A percentile compares a stretch with the other conserved stretches of the same genome.
phyloP scores from a whole-genome alignment of 53 echinoderm and acorn worm genomes.

The Mesocentrotus franciscanus region DNA sequence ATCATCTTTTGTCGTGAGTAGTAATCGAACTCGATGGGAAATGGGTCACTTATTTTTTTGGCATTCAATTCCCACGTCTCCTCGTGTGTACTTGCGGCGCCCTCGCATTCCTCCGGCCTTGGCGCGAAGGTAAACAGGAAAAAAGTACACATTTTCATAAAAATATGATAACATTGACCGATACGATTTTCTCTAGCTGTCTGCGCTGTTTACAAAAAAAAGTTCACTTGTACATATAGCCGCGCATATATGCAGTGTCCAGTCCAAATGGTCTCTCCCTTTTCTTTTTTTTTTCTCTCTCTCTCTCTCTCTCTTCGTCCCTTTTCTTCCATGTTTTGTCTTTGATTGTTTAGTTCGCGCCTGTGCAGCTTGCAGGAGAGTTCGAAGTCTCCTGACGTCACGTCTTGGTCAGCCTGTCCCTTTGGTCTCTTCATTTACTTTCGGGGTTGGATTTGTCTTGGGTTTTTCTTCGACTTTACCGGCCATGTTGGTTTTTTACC shows the following conservation, averaged over 20 bases:
- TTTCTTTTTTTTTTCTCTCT: background rate
- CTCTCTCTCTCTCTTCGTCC: background rate
- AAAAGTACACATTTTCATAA: conserved; percentile 62
- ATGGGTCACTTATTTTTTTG: conserved; percentile 14
- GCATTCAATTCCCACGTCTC: conserved; percentile 41
- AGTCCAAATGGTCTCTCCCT: background rate
- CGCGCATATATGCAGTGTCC: background rate
- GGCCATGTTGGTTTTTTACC: conserved; percentile 11
- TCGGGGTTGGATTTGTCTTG: background rate
- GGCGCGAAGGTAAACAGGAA: conserved; percentile 23
- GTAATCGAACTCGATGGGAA: conserved; percentile 11
- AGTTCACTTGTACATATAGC: background rate
- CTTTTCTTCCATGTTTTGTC: background rate
- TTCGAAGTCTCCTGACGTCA: conserved; percentile 37
- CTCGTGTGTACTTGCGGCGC: conserved; percentile 37
- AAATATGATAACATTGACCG: conserved; percentile 64
- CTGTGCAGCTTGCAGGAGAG: conserved; percentile 9
- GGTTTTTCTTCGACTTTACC: background rate
- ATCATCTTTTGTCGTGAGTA: conserved; percentile 42
- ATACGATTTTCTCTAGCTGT: background rate
- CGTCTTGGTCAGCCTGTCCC: background rate
- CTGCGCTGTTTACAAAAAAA: background rate
- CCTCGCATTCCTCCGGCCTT: conserved; percentile 41
- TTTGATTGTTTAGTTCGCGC: background rate
- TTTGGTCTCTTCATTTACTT: background rate